phyloP scores from a whole-genome alignment of 2,888 invertebrate genomes.

The Andricus curvator region DNA sequence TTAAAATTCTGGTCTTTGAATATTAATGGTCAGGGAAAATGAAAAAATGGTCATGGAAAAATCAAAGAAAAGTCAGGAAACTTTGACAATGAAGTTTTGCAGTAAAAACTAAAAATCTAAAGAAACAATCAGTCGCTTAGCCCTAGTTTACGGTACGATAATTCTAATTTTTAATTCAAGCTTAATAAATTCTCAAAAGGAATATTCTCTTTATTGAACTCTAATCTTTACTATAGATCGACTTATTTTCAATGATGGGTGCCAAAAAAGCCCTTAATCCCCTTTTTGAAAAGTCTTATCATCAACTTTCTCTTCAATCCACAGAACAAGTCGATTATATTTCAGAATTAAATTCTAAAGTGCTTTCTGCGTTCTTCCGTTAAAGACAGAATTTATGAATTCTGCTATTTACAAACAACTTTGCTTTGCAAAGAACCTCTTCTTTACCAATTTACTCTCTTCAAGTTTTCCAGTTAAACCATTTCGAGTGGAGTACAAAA shows the following conservation, averaged over 20 bases:
- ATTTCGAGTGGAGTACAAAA: no score
- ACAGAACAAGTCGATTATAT: no score
- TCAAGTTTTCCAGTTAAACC: neutral
- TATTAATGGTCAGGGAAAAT: no score
- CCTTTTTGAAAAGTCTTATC: neutral
- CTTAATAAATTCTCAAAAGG: neutral
- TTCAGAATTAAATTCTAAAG: neutral
- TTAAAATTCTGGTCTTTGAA: no score
- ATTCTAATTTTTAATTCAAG: no score
- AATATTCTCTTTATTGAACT: neutral
- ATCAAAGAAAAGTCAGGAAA: no score
- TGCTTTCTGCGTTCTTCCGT: neutral
- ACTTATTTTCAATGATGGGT: neutral
- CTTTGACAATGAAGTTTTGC: no score
- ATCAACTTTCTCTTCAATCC: no score
- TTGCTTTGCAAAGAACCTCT: neutral
- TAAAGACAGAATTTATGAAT: neutral
- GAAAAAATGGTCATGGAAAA: no score
- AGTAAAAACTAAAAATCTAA: no score
- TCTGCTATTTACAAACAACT: neutral
- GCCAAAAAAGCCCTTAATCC: neutral
- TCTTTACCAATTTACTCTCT: slow-evolving; percentile 6
- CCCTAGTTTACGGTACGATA: no score
- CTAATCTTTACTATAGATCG: neutral
- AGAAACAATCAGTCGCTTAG: no score